A percentile compares a stretch with the other conserved stretches of the same genome.
Conservation (phyloP, 2,797 vertebrate species). For the Sebastes paucispinis region DNA sequence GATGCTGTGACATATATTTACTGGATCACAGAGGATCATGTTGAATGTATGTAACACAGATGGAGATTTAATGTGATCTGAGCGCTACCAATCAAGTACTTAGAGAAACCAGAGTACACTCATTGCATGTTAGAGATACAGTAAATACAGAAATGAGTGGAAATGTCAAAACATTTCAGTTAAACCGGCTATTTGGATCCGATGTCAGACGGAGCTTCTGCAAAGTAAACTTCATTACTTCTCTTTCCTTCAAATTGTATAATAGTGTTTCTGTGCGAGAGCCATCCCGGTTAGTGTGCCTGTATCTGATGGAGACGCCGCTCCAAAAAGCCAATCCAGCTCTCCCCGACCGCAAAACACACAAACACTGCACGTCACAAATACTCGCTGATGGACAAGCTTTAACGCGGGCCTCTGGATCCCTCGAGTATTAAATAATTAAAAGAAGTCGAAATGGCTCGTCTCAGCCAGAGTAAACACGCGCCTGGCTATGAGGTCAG, state of each 20-base stretch:
- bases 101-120: conserved; percentile 20
- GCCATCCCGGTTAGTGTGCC: conserved; percentile 28
- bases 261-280: conserved; percentile 57
- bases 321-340: conserved; percentile 37
- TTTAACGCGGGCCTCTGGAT: conserved; percentile 45
- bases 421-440: conserved; percentile 66
- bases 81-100: conserved; percentile 32
- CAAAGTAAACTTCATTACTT: conserved; percentile 57
- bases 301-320: conserved; percentile 44
- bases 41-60: conserved; percentile 26
- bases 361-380: conserved; percentile 65
- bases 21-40: conserved; percentile 28
- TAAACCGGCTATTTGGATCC: conserved; percentile 44
- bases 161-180: conserved; percentile 50
- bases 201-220: conserved; percentile 43
- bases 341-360: conserved; percentile 55
- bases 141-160: conserved; percentile 31
- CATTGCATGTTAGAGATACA: conserved; percentile 28
- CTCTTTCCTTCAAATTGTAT: conserved; percentile 40
- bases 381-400: conserved; percentile 58
- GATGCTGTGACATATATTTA: conserved; percentile 12
- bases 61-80: conserved; percentile 31
- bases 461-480: conserved; percentile 86
- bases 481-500: conserved; percentile 86
- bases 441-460: conserved; percentile 69